Percentiles rank a stretch among this genome's conserved stretches.
Evolutionary conservation across 2,888 invertebrate genomes (phyloP).

Genomic region (Caradrina kadenii): DNA sequence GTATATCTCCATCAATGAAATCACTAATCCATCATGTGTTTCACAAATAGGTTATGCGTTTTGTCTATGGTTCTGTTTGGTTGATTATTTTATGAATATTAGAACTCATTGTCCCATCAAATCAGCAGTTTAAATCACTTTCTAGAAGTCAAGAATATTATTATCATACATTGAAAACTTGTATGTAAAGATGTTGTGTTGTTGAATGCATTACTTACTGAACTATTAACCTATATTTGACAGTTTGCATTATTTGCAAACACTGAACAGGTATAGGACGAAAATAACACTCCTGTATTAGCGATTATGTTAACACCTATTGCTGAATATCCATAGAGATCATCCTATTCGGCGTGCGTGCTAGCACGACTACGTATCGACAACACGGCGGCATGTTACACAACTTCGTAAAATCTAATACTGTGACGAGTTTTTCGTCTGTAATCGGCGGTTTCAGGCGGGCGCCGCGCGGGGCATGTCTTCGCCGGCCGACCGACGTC

Average conservation of each 20-base stretch:
- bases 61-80: constrained; percentile 60
- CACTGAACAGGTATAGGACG: constrained; percentile 53
- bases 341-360: constrained; percentile 69
- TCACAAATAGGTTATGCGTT: constrained; percentile 57
- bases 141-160: constrained; percentile 8
- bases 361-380: constrained; percentile 73
- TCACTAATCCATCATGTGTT: constrained; percentile 51
- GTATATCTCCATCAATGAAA: constrained; percentile 42
- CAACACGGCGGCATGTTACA: constrained; percentile 83
- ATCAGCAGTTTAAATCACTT: constrained; percentile 8
- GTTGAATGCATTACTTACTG: constrained; percentile 38
- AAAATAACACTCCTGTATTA: constrained; percentile 48
- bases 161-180: not conserved
- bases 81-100: constrained; percentile 31
- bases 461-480: constrained; percentile 71
- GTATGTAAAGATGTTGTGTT: constrained; percentile 34
- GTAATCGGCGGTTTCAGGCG: constrained; percentile 70
- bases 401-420: constrained; percentile 75
- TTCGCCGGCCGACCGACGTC: constrained; percentile 76
- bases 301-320: constrained; percentile 33
- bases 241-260: constrained; percentile 67
- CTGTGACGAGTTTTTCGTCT: constrained; percentile 58
- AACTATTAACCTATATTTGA: constrained; percentile 61
- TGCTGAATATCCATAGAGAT: constrained; percentile 60
- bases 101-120: constrained; percentile 13